Evolutionary conservation across 2,797 vertebrate genomes (phyloP), one percentile per base, ranked within the genome.

Genomic region (Acanthurus lineatus): DNA sequence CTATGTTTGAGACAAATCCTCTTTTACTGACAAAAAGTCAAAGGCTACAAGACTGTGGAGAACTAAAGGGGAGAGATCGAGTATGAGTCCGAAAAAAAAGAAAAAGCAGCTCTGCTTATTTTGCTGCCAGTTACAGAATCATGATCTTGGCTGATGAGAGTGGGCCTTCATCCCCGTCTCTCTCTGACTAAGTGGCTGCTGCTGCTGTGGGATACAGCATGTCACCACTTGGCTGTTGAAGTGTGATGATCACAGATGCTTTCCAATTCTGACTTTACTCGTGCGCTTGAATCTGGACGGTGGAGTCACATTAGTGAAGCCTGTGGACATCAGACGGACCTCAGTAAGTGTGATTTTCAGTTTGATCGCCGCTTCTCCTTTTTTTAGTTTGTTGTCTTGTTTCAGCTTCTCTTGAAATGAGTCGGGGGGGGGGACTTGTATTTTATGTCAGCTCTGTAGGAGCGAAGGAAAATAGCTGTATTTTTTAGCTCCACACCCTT

Each of bases 191-290:
- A 64, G 56, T 44, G 63, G 38, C 38, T 40, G 25, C 25, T 25
- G 49, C 77, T 10, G 7, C 63, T 12, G 48, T 61, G 57, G 44
- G 45, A 25, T 28, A 16, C 66, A 76, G 19, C 45, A 3, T 38
- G 77, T 64, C 59, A 58, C 45, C 45, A 25, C 57, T 54, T 25
- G 8, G 53, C 64, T 73, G 62, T 1, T 54, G 57, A 79, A 59
- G 77, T 32, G 42, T 64, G 40, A 76, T 60, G 54, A 61, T 47
- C 53, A 10, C 19, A 59, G 63, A 66, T 20, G 9, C 7, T 9
- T 32, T 60, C 73, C 73, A 64, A 58, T 54, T 73, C 52, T 38
- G 63, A 69, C 64, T 42, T 19, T 44, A 12, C 68, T 60, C 16
- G 6, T 19, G 64, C 3, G 52, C 20, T 65, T 48, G 40, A 10